Evolutionary conservation across 2,888 invertebrate genomes (phyloP).

Genomic region (Euzophera pinguis): DNA sequence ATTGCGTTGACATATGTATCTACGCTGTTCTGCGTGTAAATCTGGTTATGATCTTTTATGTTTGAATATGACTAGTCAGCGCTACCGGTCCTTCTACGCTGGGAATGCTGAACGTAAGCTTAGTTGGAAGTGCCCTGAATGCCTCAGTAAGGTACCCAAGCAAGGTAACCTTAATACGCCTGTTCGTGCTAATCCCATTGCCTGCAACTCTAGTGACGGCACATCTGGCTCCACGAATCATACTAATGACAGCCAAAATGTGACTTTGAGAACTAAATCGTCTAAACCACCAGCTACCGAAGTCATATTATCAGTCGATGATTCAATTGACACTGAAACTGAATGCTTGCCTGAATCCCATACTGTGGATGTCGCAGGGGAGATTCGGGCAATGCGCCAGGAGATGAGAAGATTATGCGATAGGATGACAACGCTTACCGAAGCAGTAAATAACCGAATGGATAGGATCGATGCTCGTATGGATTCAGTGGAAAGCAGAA

Average conservation of each 20-base stretch:
- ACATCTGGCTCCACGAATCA: not conserved
- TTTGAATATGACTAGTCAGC: conserved; percentile 8
- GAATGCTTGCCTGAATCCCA: not conserved
- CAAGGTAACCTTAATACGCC: conserved; percentile 1
- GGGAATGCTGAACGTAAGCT: not conserved
- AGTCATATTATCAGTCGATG: not conserved
- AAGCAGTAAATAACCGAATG: not conserved
- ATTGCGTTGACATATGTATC: no score
- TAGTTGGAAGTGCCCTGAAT: conserved; percentile 16
- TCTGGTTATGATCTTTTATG: conserved; percentile 11
- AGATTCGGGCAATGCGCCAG: not conserved
- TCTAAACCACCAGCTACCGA: not conserved
- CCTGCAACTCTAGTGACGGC: not conserved
- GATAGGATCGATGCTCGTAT: not conserved
- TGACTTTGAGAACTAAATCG: not conserved
- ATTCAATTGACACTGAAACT: no score
- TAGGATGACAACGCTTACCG: not conserved
- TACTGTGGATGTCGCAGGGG: not conserved
- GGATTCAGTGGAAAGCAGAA: not conserved
- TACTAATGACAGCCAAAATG: not conserved
- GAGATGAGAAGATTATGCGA: not conserved
- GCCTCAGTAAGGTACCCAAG: conserved; percentile 11
- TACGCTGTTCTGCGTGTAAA: conserved; percentile 5
- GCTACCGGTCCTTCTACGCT: conserved; percentile 8
- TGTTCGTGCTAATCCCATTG: not conserved